These are phyloP conservation scores for Acrocephalus scirpaceus DNA, from an alignment of 2,797 vertebrate species.

Conservation along the genomic window DNA sequence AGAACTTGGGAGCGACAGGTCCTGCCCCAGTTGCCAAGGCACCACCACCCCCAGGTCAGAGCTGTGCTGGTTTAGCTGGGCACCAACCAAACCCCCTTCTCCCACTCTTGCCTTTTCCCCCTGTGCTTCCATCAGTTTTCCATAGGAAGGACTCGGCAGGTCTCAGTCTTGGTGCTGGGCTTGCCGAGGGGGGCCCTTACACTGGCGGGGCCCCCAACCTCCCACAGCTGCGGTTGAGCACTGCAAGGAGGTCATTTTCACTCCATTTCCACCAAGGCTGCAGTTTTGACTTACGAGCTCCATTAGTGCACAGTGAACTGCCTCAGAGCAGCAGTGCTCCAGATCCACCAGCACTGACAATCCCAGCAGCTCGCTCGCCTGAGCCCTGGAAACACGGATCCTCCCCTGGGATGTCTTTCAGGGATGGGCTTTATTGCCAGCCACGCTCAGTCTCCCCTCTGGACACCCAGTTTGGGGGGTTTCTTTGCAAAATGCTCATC, in stretches of 20 bases:
- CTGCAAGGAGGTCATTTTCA: conserved; percentile 11
- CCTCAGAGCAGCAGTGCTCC: neutral
- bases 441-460: neutral
- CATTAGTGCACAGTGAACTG: neutral
- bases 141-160: accelerated
- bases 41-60: neutral
- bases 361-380: neutral
- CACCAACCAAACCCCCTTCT: neutral
- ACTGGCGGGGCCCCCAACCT: neutral
- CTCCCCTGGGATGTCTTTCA: neutral
- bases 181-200: neutral
- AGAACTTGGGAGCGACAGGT: accelerated
- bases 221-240: neutral
- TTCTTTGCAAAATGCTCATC: neutral
- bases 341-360: neutral
- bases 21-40: neutral
- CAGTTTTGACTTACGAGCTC: neutral
- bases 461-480: accelerated
- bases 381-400: neutral
- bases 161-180: neutral
- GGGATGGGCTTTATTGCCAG: neutral
- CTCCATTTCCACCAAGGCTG: neutral
- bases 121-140: neutral
- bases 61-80: neutral
- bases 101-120: neutral